phyloP scores from a whole-genome alignment of 2,797 vertebrate genomes.

The Meriones psammophilus region DNA sequence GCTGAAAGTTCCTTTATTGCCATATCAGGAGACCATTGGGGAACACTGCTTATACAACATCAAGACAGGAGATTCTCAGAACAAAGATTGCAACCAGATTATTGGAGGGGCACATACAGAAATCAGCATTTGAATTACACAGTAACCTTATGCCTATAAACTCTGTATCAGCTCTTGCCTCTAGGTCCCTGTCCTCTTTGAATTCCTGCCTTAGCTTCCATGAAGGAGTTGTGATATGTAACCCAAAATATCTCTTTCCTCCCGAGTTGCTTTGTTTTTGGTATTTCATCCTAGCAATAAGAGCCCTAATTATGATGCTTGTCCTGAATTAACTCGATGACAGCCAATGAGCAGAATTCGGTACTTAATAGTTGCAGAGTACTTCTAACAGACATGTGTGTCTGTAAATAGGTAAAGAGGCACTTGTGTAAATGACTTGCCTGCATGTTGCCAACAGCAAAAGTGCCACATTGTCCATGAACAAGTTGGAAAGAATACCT shows the following conservation, averaged over 20 bases:
- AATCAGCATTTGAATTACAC: no score
- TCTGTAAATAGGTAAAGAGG: conserved; percentile 21
- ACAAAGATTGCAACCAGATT: no score
- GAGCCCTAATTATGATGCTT: not conserved
- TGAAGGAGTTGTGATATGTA: not conserved
- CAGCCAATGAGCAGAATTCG: not conserved
- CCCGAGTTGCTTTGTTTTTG: not conserved
- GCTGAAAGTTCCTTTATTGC: no score
- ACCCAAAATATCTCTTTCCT: not conserved
- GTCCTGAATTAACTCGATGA: not conserved
- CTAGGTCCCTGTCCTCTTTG: not conserved
- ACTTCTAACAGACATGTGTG: not conserved
- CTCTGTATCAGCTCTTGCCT: not conserved
- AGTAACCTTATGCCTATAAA: no score
- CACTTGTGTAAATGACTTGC: conserved; percentile 4
- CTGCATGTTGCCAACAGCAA: not conserved
- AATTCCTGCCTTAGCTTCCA: not conserved
- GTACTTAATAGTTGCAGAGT: not conserved
- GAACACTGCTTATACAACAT: no score
- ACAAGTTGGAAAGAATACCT: not conserved
- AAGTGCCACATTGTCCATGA: not conserved
- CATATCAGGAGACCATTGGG: no score
- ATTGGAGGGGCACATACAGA: no score
- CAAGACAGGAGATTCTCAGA: no score
- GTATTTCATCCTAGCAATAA: not conserved